Conservation (phyloP, 92 coral and sea anemone species). For the Muricea muricata region DNA sequence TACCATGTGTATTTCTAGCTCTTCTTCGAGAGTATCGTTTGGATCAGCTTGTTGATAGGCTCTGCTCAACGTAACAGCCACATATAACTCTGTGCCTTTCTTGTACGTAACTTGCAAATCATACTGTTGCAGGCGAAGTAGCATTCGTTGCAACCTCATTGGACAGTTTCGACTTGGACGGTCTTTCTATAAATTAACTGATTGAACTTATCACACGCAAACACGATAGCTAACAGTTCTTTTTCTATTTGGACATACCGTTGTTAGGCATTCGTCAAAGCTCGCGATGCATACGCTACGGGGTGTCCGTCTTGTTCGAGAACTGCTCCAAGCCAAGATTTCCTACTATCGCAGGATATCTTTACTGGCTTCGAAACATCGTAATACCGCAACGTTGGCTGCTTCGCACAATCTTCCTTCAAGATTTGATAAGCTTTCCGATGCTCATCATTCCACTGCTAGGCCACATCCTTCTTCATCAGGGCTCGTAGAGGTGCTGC, state of each 20-base stretch:
- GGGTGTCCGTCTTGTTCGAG: not conserved
- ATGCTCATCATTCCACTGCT: not conserved
- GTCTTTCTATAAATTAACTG: conserved; percentile 59
- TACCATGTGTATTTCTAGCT: not conserved
- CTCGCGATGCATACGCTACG: conserved; percentile 9
- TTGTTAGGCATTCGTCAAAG: not conserved
- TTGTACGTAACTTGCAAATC: not conserved
- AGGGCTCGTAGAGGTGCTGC: not conserved
- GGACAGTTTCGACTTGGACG: conserved; percentile 55
- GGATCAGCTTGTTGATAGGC: not conserved
- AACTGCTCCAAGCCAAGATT: not conserved
- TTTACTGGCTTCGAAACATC: not conserved
- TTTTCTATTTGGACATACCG: conserved; percentile 25
- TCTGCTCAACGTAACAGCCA: not conserved
- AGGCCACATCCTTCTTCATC: not conserved
- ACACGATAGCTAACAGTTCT: conserved; percentile 39
- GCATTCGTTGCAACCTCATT: not conserved
- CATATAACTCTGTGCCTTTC: not conserved
- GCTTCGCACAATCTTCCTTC: not conserved
- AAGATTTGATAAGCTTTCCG: not conserved
- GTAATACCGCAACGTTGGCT: not conserved
- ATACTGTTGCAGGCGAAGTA: not conserved
- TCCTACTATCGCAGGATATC: not conserved
- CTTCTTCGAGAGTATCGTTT: not conserved
- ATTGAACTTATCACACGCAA: conserved; percentile 56